A percentile compares a stretch with the other conserved stretches of the same genome.
Evolutionary conservation across 2,888 invertebrate species (phyloP).

Genomic region (Brachypalpus laphriformis): DNA sequence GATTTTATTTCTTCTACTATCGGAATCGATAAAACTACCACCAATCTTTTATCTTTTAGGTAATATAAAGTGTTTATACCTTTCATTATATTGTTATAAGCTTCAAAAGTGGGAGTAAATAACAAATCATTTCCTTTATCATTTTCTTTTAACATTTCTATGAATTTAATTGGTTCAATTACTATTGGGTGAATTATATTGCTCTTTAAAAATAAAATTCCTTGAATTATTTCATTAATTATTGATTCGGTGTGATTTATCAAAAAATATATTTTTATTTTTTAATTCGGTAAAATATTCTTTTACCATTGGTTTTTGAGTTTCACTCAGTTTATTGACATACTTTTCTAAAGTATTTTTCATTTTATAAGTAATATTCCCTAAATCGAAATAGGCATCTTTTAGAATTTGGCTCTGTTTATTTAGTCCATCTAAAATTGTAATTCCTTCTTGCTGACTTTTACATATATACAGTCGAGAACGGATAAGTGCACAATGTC

Average conservation of each 20-base stretch:
- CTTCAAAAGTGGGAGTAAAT: constrained; percentile 3
- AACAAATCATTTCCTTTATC: not conserved
- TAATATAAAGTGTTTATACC: not conserved
- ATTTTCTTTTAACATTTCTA: not conserved
- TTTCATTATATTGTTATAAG: not conserved
- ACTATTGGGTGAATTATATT: constrained; percentile 5
- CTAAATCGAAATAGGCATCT: no score
- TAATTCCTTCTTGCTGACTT: no score
- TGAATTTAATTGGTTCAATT: not conserved
- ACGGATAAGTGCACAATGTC: no score
- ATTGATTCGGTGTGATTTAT: not conserved
- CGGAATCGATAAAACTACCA: no score
- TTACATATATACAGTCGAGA: no score
- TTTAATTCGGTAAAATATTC: no score
- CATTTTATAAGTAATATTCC: no score
- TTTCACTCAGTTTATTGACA: no score
- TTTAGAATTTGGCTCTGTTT: no score
- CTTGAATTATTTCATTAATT: not conserved
- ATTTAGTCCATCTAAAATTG: no score
- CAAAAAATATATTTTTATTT: not conserved
- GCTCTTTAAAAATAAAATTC: not conserved
- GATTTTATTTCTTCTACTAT: not conserved
- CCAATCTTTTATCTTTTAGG: not conserved
- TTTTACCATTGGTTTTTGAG: no score
- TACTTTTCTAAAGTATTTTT: no score